Evolutionary conservation across 2,888 invertebrate species (phyloP), one percentile per base, ranked within the genome.

Genomic region (Odontomyia ornata): DNA sequence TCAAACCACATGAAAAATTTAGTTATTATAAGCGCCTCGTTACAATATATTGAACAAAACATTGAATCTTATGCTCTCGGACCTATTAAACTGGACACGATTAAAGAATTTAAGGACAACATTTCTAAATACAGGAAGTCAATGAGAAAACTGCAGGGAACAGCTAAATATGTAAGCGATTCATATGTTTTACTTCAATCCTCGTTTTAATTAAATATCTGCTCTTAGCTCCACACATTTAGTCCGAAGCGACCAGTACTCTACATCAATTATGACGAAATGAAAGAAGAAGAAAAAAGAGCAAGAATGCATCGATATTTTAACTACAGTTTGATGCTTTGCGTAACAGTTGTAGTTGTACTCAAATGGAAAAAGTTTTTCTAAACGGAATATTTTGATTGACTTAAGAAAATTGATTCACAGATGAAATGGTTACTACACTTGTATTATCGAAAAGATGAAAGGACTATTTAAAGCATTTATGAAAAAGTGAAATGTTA

Each of bases 1-100:
- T 85, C 85, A 67, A 86, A 85, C 81, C 86, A 86, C 79, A 77
- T 86, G 43, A 85, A 85, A 81, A 84, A 86, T 80, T 79, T 85
- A 75, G 80, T 85, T 2, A 83, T 85, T 1, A 81, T 86, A 0
- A 84, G 82, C 77, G 80, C 86, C 2, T 81, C 84, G 0, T 15
- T 86, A 1, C 83, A 82, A 30, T 86, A 82, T 69, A 82, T 86
- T 1, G 80, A 80, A 65, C 76, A 81, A 21, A 82, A 83, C 46
- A 79, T 84, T 2, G 64, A 79, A 27, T 60, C 79, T 0, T 77
- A 80, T 0, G 76, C 81, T 15, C 80, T 84, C 57, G 86, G 86
- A 1, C 75, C 79, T 1, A 67, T 85, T 9, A 13, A 46, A 0
- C 15, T n/a, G 2, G 36, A 56, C 1, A 36, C n/a, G 1, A 47